Percentiles rank a stretch among this genome's conserved stretches.
phyloP scores from a whole-genome alignment of 1,140 invertebrate species.

The Drosophila kohkoa region DNA sequence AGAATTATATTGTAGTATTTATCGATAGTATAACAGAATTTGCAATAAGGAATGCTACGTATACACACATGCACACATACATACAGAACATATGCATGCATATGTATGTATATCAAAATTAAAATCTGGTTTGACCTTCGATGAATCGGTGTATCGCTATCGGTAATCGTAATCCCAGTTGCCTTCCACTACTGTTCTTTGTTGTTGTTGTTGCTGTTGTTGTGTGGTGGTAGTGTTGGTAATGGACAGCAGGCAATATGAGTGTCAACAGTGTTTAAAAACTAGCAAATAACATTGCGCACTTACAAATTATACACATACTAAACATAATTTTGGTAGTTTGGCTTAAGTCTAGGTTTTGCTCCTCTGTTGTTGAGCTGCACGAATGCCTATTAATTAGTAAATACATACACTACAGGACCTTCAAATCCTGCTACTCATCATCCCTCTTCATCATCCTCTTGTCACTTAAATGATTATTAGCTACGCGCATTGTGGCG shows the following conservation, averaged over 20 bases:
- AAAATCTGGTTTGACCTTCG: slow-evolving; percentile 8
- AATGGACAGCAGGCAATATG: slow-evolving; percentile 8
- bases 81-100: neutral
- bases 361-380: slow-evolving; percentile 46
- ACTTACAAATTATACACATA: slow-evolving; percentile 59
- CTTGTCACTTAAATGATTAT: slow-evolving; percentile 64
- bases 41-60: slow-evolving; percentile 21
- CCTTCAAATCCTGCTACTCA: slow-evolving; percentile 2
- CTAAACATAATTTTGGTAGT: slow-evolving; percentile 79
- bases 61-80: neutral
- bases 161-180: slow-evolving; percentile 1
- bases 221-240: neutral
- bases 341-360: slow-evolving; percentile 65
- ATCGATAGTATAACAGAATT: slow-evolving; percentile 4
- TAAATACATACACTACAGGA: slow-evolving; percentile 62
- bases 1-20: neutral
- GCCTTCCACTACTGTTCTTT: too few relatives aligned
- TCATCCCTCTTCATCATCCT: neutral
- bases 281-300: slow-evolving; percentile 50
- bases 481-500: slow-evolving; percentile 38
- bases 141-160: neutral
- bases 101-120: neutral
- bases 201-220: neutral
- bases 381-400: slow-evolving; percentile 67
- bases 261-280: slow-evolving; percentile 40